phyloP scores from a whole-genome alignment of 2,113 vertebrate genomes.

The Oreochromis spilurus region DNA sequence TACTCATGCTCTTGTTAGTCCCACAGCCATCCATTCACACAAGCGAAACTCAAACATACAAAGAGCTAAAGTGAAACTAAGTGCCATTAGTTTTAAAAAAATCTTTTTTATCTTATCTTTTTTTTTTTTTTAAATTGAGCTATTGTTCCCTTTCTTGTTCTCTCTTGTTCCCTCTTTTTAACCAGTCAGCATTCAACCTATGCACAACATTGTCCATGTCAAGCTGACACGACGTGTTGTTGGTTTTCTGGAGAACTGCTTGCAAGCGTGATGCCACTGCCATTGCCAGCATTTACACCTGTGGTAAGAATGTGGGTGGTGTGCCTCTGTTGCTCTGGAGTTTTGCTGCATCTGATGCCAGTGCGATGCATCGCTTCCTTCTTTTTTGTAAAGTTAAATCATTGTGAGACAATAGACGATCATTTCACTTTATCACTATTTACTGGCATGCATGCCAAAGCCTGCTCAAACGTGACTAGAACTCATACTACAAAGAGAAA shows the following conservation, averaged over 20 bases:
- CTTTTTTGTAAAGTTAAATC: not conserved
- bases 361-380: not conserved
- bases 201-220: not conserved
- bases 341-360: not conserved
- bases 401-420: not conserved
- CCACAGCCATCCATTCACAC: not conserved
- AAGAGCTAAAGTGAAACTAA: not conserved
- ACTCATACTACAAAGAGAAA: not conserved
- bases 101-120: not conserved
- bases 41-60: not conserved
- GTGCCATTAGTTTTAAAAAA: not conserved
- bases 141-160: not conserved
- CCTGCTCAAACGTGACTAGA: not conserved
- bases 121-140: too few species aligned
- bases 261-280: rapidly evolving
- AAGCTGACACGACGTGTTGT: not conserved
- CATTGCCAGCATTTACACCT: not conserved
- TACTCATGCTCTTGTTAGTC: not conserved
- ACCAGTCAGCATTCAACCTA: not conserved
- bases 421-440: not conserved
- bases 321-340: not conserved
- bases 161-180: not conserved
- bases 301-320: not conserved
- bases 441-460: not conserved
- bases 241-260: not conserved